Percentiles rank a stretch among this genome's conserved stretches.
Conservation (phyloP, 2,113 vertebrate genomes). For the Capreolus pygargus region DNA sequence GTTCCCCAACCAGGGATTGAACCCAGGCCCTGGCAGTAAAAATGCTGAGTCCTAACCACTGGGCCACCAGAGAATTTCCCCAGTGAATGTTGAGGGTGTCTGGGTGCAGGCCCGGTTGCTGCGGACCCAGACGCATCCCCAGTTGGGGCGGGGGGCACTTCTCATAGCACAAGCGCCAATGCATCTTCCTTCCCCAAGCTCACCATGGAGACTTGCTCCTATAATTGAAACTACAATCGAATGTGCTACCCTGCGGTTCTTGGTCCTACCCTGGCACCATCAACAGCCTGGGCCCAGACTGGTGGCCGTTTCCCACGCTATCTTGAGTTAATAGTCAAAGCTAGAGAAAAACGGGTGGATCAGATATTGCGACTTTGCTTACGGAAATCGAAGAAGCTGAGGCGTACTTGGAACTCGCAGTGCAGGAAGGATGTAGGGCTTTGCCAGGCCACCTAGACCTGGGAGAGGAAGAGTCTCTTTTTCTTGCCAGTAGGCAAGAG, state of each 20-base stretch:
- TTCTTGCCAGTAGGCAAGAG: not conserved
- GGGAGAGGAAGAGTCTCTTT: not conserved
- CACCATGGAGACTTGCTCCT: not conserved
- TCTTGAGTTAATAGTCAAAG: not conserved
- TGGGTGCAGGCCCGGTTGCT: not conserved
- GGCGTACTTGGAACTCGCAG: not conserved
- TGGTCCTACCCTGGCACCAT: not conserved
- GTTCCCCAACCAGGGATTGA: not conserved
- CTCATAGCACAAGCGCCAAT: too few relatives aligned
- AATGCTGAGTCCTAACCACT: not conserved
- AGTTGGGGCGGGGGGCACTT: not conserved
- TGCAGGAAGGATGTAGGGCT: not conserved
- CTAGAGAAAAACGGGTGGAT: not conserved
- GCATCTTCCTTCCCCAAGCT: not conserved
- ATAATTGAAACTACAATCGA: not conserved
- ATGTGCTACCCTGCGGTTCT: not conserved
- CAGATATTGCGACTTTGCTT: not conserved
- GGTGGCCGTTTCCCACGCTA: not conserved
- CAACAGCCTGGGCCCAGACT: not conserved
- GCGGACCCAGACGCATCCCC: accelerated
- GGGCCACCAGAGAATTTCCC: not conserved
- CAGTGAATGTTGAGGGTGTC: not conserved
- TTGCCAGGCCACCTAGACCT: not conserved
- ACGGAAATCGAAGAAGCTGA: not conserved
- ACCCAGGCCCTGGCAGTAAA: not conserved